A percentile compares a stretch with the other conserved stretches of the same genome.
These are phyloP conservation scores for Xiphophorus hellerii DNA, from an alignment of 2,113 vertebrate genomes.

Conservation along the genomic window DNA sequence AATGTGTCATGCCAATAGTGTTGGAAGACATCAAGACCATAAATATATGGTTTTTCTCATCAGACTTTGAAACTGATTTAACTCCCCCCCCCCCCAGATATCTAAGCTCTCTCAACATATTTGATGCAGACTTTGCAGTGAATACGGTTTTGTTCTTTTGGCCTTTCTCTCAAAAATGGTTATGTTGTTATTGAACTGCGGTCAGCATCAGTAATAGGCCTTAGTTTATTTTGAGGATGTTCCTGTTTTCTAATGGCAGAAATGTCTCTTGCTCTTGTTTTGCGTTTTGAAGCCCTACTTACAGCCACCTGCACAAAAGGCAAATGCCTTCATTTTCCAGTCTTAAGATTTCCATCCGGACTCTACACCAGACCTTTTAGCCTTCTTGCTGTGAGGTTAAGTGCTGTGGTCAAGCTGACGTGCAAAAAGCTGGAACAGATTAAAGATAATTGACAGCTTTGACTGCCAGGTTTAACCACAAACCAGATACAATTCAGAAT, in stretches of 20 bases:
- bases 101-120: no score
- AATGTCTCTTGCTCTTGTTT: no score
- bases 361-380: neutral
- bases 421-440: neutral
- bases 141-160: neutral
- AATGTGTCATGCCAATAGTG: no score
- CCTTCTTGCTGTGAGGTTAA: neutral
- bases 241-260: neutral
- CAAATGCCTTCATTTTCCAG: neutral
- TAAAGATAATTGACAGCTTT: neutral
- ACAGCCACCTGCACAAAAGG: no score
- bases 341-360: neutral
- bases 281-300: no score
- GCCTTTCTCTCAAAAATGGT: neutral
- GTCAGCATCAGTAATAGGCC: neutral
- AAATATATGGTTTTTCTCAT: no score
- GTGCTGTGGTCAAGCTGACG: neutral
- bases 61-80: no score
- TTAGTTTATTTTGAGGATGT: neutral
- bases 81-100: no score
- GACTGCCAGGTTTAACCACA: neutral
- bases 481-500: neutral
- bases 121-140: no score
- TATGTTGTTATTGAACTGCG: neutral
- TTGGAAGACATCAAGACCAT: no score